These are phyloP conservation scores for Meganola albula DNA, from an alignment of 2,888 invertebrate genomes.

Conservation along the genomic window DNA sequence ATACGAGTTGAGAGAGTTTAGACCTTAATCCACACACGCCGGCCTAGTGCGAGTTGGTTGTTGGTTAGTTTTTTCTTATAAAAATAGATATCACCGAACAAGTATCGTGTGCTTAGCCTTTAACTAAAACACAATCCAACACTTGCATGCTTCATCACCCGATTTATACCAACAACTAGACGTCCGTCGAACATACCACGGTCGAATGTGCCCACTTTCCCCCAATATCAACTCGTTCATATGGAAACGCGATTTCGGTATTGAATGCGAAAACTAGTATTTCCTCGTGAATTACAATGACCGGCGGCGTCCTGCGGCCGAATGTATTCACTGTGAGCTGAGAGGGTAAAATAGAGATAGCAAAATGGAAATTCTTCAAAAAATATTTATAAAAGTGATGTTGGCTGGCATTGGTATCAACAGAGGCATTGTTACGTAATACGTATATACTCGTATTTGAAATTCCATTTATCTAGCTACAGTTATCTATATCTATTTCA, in stretches of 20 bases:
- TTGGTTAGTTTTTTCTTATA: too few relatives aligned
- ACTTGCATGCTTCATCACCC: conserved; percentile 19
- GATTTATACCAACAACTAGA: conserved; percentile 27
- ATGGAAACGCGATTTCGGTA: conserved; percentile 23
- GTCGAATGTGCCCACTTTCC: background rate
- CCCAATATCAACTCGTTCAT: conserved; percentile 6
- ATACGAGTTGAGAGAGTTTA: too few relatives aligned
- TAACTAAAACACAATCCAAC: conserved; percentile 35
- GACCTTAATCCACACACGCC: too few relatives aligned
- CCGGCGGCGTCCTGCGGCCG: conserved; percentile 14
- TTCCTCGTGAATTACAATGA: conserved; percentile 19
- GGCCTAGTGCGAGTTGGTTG: too few relatives aligned
- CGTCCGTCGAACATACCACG: background rate
- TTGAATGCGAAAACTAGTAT: conserved; percentile 26
- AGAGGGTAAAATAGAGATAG: too few relatives aligned
- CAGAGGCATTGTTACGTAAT: background rate
- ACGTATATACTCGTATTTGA: too few relatives aligned
- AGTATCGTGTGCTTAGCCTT: too few relatives aligned
- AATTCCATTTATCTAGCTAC: too few relatives aligned
- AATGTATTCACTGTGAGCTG: conserved; percentile 12
- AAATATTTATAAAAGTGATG: background rate
- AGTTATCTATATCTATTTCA: too few relatives aligned
- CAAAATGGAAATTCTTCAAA: too few relatives aligned
- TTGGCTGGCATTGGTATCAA: background rate
- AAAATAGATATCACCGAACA: too few relatives aligned